A percentile compares a stretch with the other conserved stretches of the same genome.
phyloP scores from a whole-genome alignment of 2,888 invertebrate species.

The Maniola hyperantus region DNA sequence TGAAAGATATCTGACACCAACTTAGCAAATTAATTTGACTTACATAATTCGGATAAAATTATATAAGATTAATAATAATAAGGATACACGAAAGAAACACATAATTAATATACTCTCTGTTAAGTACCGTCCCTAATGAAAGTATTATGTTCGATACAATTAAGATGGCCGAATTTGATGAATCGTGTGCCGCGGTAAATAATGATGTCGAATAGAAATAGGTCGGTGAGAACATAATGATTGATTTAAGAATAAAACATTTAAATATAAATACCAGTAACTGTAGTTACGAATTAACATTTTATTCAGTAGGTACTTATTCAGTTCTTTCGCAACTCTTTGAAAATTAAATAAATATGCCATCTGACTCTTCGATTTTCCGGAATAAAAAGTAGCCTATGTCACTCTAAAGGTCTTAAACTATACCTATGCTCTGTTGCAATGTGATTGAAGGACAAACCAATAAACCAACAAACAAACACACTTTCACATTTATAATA shows the following conservation, averaged over 20 bases:
- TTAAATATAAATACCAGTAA: no score
- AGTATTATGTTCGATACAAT: slow-evolving; percentile 3
- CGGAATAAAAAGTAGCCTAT: no score
- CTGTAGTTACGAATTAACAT: no score
- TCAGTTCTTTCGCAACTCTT: no score
- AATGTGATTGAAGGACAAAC: no score
- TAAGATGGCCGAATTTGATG: not conserved
- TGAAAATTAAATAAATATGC: no score
- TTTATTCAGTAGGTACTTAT: no score
- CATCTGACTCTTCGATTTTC: no score
- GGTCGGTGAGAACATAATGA: not conserved
- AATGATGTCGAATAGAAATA: slow-evolving; percentile 4
- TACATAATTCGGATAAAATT: not conserved
- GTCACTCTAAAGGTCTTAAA: no score
- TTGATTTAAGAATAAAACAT: not conserved
- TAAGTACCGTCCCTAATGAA: not conserved
- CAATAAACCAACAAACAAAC: no score
- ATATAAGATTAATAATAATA: slow-evolving; percentile 8
- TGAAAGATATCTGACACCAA: not conserved
- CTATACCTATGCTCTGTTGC: no score
- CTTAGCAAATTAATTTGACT: slow-evolving; percentile 1
- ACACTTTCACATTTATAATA: no score
- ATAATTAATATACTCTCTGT: not conserved
- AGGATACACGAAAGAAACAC: not conserved
- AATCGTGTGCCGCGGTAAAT: slow-evolving; percentile 1